Evolutionary conservation across 2,113 vertebrate genomes (phyloP), one percentile per base, ranked within the genome.

Genomic region (Zosterops lateralis): DNA sequence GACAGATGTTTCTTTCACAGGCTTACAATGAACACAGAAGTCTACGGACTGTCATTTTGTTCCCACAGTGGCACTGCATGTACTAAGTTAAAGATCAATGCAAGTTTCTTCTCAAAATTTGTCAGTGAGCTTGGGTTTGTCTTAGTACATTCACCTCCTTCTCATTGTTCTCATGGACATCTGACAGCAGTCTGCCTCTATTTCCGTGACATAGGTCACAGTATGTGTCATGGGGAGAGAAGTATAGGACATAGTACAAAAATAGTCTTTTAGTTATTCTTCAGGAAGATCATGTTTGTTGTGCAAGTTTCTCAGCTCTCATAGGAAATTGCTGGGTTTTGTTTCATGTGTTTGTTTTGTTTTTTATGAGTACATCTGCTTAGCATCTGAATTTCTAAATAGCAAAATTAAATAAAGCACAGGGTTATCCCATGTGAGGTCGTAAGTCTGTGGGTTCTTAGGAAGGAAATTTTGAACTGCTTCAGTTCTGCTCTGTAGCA

Each of bases 341-440:
- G 31, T 53, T 74, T 11, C 40, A 25, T 50, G 4, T 72, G 34
- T 53, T 47, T 57, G 40, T 17, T 38, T 47, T 47, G 44, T 2
- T 66, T 73, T 92, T 93, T 53, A 77, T 1, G 1, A 90, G 66
- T 72, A 89, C 88, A 94, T 96, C 93, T 94, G 91, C 75, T 92
- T 80, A 94, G 28, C 89, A 90, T 97, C 71, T 95, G 82, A 87
- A 87, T 94, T 92, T 94, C 71, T 96, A 77, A 92, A 66, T 54
- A 81, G 87, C 28, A 53, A 92, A 75, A 94, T 65, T 71, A 87
- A 93, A 90, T 87, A 74, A 95, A 94, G 40, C 15, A 71, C 75
- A 80, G 20, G 10, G 29, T 88, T 95, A 95, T 89, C 72, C 73
- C 79, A 4, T 85, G 38, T 45, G 20, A 80, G 34, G 48, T 60